Evolutionary conservation across 2,797 vertebrate genomes (phyloP).

Genomic region (Sebastes kiyomatsui): DNA sequence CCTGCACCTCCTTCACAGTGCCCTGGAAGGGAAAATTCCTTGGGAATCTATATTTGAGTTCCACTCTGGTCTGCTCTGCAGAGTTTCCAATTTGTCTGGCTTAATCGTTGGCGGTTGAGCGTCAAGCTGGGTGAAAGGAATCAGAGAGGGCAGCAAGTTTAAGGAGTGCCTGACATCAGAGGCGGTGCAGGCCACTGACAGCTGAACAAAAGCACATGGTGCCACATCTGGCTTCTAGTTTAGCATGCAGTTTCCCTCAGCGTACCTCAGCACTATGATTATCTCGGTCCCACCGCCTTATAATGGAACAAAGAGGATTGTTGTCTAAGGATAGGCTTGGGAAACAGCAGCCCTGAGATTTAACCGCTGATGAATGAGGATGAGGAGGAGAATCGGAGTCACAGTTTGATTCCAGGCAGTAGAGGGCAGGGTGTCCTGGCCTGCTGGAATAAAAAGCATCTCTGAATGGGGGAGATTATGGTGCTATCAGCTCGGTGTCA

Average conservation of each 20-base stretch:
- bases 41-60: constrained; percentile 28
- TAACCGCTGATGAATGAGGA: constrained; percentile 43
- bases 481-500: constrained; percentile 22
- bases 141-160: constrained; percentile 70
- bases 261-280: constrained; percentile 67
- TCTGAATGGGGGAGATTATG: constrained; percentile 26
- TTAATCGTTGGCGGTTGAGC: constrained; percentile 49
- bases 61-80: not conserved
- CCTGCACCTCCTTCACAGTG: not conserved
- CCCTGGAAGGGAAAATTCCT: not conserved
- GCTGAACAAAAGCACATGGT: constrained; percentile 79
- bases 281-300: constrained; percentile 65
- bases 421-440: constrained; percentile 19
- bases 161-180: constrained; percentile 74
- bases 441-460: constrained; percentile 12
- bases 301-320: constrained; percentile 72
- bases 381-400: constrained; percentile 25
- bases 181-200: constrained; percentile 63
- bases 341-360: constrained; percentile 49
- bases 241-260: constrained; percentile 56
- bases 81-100: constrained; percentile 62
- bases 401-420: constrained; percentile 9
- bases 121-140: constrained; percentile 65
- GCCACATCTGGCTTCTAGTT: constrained; percentile 78
- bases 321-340: constrained; percentile 68